These are phyloP conservation scores for Polymixis flavicincta DNA, from an alignment of 2,888 invertebrate species.

Conservation along the genomic window DNA sequence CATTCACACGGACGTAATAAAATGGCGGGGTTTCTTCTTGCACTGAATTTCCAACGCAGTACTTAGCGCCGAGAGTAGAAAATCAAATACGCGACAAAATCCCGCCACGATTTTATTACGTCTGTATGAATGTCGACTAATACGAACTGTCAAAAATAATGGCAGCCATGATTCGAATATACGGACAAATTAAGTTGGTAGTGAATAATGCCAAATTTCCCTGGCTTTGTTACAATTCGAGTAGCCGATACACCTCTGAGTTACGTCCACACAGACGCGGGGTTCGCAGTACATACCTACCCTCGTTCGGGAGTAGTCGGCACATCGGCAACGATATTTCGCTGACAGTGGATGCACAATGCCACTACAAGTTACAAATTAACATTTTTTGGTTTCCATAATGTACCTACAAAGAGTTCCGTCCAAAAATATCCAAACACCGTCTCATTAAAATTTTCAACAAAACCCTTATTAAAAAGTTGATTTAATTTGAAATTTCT, in stretches of 20 bases:
- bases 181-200: neutral
- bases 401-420: conserved; percentile 82
- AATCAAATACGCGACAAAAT: too few relatives aligned
- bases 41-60: too few relatives aligned
- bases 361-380: conserved; percentile 79
- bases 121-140: neutral
- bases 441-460: conserved; percentile 45
- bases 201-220: neutral
- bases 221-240: conserved; percentile 11
- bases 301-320: conserved; percentile 13
- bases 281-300: conserved; percentile 19
- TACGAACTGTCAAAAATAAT: neutral
- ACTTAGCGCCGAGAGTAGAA: too few relatives aligned
- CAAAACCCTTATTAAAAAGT: conserved; percentile 33
- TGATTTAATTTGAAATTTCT: conserved; percentile 36
- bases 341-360: conserved; percentile 56
- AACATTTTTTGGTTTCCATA: conserved; percentile 86
- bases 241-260: conserved; percentile 57
- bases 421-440: conserved; percentile 80
- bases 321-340: conserved; percentile 26
- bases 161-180: neutral
- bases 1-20: too few relatives aligned
- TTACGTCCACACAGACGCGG: conserved; percentile 6
- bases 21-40: too few relatives aligned
- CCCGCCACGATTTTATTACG: too few relatives aligned